phyloP scores from a whole-genome alignment of 2,888 invertebrate species.

The Luperina testacea region DNA sequence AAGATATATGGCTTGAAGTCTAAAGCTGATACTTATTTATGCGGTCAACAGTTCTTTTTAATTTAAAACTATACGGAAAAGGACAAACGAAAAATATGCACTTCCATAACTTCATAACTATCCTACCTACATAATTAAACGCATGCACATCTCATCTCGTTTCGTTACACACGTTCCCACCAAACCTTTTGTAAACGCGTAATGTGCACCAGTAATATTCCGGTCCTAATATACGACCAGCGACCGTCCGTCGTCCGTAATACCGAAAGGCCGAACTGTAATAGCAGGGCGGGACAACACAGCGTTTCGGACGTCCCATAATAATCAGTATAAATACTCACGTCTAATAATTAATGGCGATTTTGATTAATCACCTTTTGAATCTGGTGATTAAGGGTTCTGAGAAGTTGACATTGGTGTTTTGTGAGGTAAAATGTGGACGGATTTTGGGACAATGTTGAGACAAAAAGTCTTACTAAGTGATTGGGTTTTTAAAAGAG shows the following conservation, averaged over 20 bases:
- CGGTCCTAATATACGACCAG: slow-evolving; percentile 62
- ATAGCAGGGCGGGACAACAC: slow-evolving; percentile 66
- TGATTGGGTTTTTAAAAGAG: slow-evolving; percentile 24
- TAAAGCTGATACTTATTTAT: background rate
- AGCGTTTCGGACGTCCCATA: slow-evolving; percentile 65
- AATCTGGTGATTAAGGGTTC: slow-evolving; percentile 61
- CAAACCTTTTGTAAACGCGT: slow-evolving; percentile 63
- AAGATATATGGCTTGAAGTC: too few species aligned
- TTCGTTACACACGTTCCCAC: slow-evolving; percentile 62
- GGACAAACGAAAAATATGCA: slow-evolving; percentile 22
- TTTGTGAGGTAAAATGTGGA: slow-evolving; percentile 48
- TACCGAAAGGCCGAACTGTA: slow-evolving; percentile 55
- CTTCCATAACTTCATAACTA: slow-evolving; percentile 43
- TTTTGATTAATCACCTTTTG: slow-evolving; percentile 67
- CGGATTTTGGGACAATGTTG: slow-evolving; percentile 16
- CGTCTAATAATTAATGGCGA: slow-evolving; percentile 67
- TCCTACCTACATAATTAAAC: slow-evolving; percentile 57
- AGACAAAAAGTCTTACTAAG: slow-evolving; percentile 43
- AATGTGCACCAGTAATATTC: slow-evolving; percentile 67
- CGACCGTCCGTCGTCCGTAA: slow-evolving; percentile 61
- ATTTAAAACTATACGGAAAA: slow-evolving; percentile 12
- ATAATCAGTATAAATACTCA: slow-evolving; percentile 69
- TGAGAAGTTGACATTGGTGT: slow-evolving; percentile 64
- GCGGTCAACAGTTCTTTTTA: background rate
- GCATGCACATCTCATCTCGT: slow-evolving; percentile 62